Conservation (phyloP, 2,113 vertebrate genomes). For the Centropus unirufus region DNA sequence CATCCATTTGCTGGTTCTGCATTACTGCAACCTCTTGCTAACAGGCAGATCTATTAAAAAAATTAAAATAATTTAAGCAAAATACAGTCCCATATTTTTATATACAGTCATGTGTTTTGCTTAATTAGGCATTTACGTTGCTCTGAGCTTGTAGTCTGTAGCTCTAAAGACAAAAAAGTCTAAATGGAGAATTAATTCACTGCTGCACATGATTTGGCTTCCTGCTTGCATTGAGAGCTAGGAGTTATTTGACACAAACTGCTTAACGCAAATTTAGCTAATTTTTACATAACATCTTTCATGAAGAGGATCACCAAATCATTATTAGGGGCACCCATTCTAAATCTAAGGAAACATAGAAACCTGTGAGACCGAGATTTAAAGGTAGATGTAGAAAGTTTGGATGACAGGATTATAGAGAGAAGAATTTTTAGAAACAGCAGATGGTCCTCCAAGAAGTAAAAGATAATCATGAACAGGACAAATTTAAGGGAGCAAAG, state of each 20-base stretch:
- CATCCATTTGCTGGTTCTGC: not conserved
- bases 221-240: not conserved
- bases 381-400: not conserved
- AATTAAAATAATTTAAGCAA: not conserved
- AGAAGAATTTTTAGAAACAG: not conserved
- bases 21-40: not conserved
- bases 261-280: not conserved
- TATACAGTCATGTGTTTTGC: not conserved
- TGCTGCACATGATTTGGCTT: not conserved
- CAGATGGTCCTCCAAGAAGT: not conserved
- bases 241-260: not conserved
- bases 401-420: not conserved
- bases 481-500: not conserved
- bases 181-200: not conserved
- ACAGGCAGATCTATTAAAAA: not conserved
- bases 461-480: not conserved
- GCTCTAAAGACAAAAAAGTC: not conserved
- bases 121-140: not conserved
- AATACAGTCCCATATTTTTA: not conserved
- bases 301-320: not conserved
- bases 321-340: not conserved
- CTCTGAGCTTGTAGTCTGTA: not conserved
- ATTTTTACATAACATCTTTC: not conserved
- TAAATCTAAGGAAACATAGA: not conserved
- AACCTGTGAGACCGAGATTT: not conserved